Evolutionary conservation across 2,888 invertebrate genomes (phyloP).

Genomic region (Parascotia fuliginaria): DNA sequence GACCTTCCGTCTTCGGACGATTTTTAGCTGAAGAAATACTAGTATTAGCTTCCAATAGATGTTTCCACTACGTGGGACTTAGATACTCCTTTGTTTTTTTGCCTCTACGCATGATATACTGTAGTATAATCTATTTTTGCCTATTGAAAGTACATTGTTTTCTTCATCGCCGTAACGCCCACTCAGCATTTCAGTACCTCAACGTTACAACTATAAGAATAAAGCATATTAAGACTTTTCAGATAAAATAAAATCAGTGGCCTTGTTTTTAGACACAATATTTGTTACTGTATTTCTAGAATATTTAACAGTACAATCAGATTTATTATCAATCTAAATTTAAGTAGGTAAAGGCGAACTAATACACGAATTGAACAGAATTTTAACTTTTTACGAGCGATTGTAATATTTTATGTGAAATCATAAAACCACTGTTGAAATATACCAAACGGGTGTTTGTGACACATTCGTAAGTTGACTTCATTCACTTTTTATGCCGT

Average conservation of each 20-base stretch:
- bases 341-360: conserved; percentile 37
- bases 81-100: too few relatives aligned
- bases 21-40: conserved; percentile 15
- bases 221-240: too few relatives aligned
- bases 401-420: conserved; percentile 71
- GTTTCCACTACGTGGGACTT: too few relatives aligned
- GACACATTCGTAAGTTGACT: conserved; percentile 61
- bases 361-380: conserved; percentile 49
- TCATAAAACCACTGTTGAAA: conserved; percentile 70
- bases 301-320: conserved; percentile 13
- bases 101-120: conserved; percentile 1
- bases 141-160: too few relatives aligned
- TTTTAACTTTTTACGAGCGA: conserved; percentile 66
- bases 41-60: conserved; percentile 32
- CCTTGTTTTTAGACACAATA: neutral
- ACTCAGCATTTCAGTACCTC: too few relatives aligned
- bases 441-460: conserved; percentile 65
- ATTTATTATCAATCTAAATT: conserved; percentile 33
- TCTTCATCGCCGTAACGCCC: too few relatives aligned
- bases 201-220: too few relatives aligned
- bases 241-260: too few relatives aligned
- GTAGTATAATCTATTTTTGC: too few relatives aligned
- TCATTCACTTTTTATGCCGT: conserved; percentile 57
- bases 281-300: neutral
- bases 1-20: too few relatives aligned